Base-by-base conservation (phyloP, 2,888 invertebrate genomes). In the Acholoe squamosa region DNA sequence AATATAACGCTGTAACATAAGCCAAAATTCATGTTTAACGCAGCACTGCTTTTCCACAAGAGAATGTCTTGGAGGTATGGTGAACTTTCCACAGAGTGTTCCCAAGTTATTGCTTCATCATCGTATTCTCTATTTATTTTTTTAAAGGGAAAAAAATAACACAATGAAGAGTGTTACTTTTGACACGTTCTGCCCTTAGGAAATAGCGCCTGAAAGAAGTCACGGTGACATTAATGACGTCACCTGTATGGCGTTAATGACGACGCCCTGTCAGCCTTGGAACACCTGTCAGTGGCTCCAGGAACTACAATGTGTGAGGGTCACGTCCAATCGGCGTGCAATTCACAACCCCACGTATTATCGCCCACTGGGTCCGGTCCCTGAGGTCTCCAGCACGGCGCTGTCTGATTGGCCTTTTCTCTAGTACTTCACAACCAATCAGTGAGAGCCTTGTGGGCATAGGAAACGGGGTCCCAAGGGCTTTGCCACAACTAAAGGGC, bases 301-400 rank as follows among this genome's bases (percentile, higher is more conserved):
- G 5, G 28, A 71, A 71, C 28, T 71, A 71, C 71, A 71, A 71
- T 71, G 71, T 71, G 71, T 71, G 71, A 71, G 28, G 71, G 71
- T 71, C 7, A 71, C 71, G 71, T 71, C 71, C 71, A 71, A 71
- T 25, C 71, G 71, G 71, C 28, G 71, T 71, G 71, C 71, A 71
- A 71, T 71, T 71, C 71, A 71, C 71, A 71, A 71, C 71, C 71
- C 14, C 19, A 16, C 31, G 31, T 28, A 71, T 71, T 71, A 71
- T 28, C 31, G 71, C 71, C 3, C 25, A 28, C 71, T 25, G 25
- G 3, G 3, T n/a, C 28, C 1, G 14, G 28, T 71, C 25, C 71
- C 71, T 14, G 71, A 28, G 71, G 3, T 28, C 71, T 0, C 7
- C 5, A 28, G 25, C 71, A 5, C 71, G n/a, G 25, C 25, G 71